These are phyloP conservation scores for Drosophila funebris DNA, from an alignment of 1,140 invertebrate species.

Conservation along the genomic window DNA sequence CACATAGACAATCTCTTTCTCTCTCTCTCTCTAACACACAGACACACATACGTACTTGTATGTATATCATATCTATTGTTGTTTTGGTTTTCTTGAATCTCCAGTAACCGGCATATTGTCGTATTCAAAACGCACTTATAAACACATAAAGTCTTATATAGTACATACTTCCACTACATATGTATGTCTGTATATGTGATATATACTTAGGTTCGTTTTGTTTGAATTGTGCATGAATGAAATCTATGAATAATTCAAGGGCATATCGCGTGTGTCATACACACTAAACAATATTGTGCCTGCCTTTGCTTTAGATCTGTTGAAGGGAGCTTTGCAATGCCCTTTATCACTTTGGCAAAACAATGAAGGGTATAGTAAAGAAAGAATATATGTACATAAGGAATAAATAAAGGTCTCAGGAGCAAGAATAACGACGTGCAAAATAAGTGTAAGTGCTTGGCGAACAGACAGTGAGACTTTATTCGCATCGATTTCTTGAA, in stretches of 20 bases:
- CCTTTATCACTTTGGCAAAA: slow-evolving; percentile 18
- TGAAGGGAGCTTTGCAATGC: slow-evolving; percentile 17
- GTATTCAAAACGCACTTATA: slow-evolving; percentile 11
- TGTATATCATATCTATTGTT: slow-evolving; percentile 18
- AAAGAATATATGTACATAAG: too few species aligned
- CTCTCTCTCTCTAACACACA: too few species aligned
- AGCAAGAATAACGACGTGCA: too few species aligned
- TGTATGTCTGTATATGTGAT: background rate
- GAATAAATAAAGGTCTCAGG: too few species aligned
- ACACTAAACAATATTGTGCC: background rate
- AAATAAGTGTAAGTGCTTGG: too few species aligned
- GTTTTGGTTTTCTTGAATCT: slow-evolving; percentile 19
- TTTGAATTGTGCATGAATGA: slow-evolving; percentile 36
- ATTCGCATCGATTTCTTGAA: too few species aligned
- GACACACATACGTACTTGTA: background rate
- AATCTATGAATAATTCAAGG: slow-evolving; percentile 58
- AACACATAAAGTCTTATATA: background rate
- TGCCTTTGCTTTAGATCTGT: slow-evolving; percentile 12
- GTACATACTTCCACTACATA: background rate
- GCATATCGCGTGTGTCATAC: slow-evolving; percentile 27
- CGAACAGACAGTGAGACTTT: too few species aligned
- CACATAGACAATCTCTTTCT: background rate
- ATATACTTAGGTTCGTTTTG: background rate
- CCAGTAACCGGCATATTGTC: slow-evolving; percentile 21
- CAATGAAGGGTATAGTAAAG: background rate